These are phyloP conservation scores for Horisme vitalbata DNA, from an alignment of 2,888 invertebrate genomes.

Conservation along the genomic window DNA sequence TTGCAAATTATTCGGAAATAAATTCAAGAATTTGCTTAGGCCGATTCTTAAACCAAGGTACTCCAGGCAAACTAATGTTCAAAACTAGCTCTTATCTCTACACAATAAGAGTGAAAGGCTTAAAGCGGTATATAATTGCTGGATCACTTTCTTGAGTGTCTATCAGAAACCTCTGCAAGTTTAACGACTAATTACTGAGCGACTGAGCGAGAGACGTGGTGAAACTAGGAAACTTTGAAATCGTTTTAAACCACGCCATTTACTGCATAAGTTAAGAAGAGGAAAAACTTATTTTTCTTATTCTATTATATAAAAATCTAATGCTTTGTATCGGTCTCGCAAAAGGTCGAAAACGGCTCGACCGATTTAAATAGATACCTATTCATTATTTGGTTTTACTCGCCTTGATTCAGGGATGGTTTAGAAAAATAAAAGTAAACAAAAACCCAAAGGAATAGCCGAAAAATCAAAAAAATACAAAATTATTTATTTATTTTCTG, in stretches of 20 bases:
- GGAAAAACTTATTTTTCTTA: too few relatives aligned
- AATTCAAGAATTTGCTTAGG: slow-evolving; percentile 1
- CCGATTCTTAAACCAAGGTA: slow-evolving; percentile 9
- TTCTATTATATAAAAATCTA: too few relatives aligned
- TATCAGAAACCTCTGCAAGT: slow-evolving; percentile 25
- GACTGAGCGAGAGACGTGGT: slow-evolving; percentile 16
- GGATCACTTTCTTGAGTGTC: slow-evolving; percentile 22
- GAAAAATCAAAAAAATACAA: too few relatives aligned
- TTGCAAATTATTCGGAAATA: slow-evolving; percentile 21
- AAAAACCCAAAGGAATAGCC: too few relatives aligned
- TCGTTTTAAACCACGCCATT: not conserved
- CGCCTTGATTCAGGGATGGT: too few relatives aligned
- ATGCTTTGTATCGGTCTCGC: too few relatives aligned
- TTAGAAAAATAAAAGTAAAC: too few relatives aligned
- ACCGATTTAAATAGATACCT: too few relatives aligned
- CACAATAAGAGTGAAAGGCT: slow-evolving; percentile 9
- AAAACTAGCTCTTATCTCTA: slow-evolving; percentile 11
- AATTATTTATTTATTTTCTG: too few relatives aligned
- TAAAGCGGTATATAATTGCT: slow-evolving; percentile 10
- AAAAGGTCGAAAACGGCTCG: too few relatives aligned
- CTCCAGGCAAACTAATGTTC: too few relatives aligned
- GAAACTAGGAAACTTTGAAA: slow-evolving; percentile 18
- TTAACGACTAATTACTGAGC: slow-evolving; percentile 37
- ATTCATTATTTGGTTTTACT: too few relatives aligned
- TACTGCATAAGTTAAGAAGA: not conserved